Conservation (phyloP, 2,888 invertebrate genomes). For the Leptinotarsa juncta region DNA sequence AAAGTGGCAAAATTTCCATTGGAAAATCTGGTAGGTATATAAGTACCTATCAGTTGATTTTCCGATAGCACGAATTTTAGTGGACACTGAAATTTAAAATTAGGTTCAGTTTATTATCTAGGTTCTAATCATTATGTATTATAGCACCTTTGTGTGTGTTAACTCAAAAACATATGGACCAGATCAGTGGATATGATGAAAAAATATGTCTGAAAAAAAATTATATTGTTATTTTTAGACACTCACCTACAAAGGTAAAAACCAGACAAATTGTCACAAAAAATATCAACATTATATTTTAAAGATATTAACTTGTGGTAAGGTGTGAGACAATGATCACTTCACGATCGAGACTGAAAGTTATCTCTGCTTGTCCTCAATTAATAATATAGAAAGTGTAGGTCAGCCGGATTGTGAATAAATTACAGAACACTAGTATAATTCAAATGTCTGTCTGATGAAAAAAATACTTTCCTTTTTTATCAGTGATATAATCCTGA, state of each 20-base stretch:
- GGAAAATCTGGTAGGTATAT: too few species aligned
- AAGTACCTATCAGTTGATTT: too few species aligned
- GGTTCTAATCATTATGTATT: too few species aligned
- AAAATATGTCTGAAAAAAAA: too few species aligned
- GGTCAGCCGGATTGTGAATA: constrained; percentile 20
- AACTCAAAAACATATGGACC: too few species aligned
- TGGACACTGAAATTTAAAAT: too few species aligned
- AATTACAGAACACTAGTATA: constrained; percentile 11
- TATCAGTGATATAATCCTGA: not conserved
- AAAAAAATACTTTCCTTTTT: constrained; percentile 2
- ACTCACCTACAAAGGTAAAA: constrained; percentile 20
- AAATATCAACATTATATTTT: constrained; percentile 7
- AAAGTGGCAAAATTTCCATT: too few species aligned
- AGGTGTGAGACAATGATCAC: constrained; percentile 14
- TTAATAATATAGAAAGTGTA: constrained; percentile 27
- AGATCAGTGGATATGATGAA: too few species aligned
- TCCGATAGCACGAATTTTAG: too few species aligned
- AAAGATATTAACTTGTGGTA: not conserved
- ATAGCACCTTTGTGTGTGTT: too few species aligned
- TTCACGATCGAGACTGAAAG: constrained; percentile 36
- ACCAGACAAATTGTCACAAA: constrained; percentile 7
- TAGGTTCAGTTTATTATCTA: too few species aligned
- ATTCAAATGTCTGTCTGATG: not conserved
- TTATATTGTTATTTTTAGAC: too few species aligned
- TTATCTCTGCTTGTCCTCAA: constrained; percentile 27